These are phyloP conservation scores for Blomia tropicalis DNA, from an alignment of 2,888 invertebrate genomes.

Conservation along the genomic window DNA sequence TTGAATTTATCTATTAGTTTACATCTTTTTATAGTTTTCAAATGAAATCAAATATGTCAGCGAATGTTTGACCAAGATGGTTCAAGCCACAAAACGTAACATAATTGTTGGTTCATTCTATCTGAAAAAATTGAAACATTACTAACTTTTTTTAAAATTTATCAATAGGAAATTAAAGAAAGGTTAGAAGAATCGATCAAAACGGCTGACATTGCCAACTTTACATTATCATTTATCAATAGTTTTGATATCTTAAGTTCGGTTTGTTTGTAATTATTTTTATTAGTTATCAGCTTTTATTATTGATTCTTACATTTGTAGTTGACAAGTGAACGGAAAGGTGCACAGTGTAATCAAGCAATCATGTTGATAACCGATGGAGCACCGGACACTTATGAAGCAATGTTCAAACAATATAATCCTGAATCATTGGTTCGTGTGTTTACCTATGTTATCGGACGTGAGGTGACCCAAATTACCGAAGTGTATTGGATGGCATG, in stretches of 20 bases:
- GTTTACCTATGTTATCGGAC: constrained; percentile 93
- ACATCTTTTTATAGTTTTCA: constrained; percentile 43
- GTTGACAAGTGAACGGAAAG: constrained; percentile 39
- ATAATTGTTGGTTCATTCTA: constrained; percentile 30
- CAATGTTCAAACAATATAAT: constrained; percentile 81
- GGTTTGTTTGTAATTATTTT: constrained; percentile 7
- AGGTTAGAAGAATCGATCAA: constrained; percentile 47
- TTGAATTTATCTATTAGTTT: constrained; percentile 10
- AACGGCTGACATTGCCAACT: constrained; percentile 64
- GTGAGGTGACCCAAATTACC: constrained; percentile 78
- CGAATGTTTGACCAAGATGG: constrained; percentile 67
- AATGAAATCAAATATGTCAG: constrained; percentile 56
- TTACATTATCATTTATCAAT: constrained; percentile 58
- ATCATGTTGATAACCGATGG: constrained; percentile 99
- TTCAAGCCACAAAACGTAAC: constrained; percentile 55
- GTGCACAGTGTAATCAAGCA: constrained; percentile 89
- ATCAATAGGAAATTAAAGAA: constrained; percentile 53
- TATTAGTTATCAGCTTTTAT: not conserved
- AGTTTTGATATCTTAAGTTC: constrained; percentile 58
- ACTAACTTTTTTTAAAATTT: constrained; percentile 22
- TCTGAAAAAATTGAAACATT: not conserved
- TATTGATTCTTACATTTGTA: constrained; percentile 23
- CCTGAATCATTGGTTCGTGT: constrained; percentile 63
- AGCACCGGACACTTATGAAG: constrained; percentile 79
- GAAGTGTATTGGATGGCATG: constrained; percentile 98